Evolutionary conservation across 2,888 invertebrate species (phyloP).

Genomic region (Epinotia brunnichana): DNA sequence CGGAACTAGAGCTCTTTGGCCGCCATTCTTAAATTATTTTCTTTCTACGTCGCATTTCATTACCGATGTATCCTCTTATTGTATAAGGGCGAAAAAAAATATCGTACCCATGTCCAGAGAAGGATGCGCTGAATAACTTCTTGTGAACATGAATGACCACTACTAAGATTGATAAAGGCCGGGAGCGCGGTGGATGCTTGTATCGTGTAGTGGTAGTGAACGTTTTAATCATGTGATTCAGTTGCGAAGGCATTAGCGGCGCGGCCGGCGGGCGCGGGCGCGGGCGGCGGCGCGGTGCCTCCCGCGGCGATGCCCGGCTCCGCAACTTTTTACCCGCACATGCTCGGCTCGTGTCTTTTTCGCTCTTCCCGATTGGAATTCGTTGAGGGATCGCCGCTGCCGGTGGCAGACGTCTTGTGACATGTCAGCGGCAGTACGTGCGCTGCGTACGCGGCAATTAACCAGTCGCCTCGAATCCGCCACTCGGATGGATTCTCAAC

Average conservation of each 20-base stretch:
- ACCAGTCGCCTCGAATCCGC: slow-evolving; percentile 70
- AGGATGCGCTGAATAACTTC: slow-evolving; percentile 47
- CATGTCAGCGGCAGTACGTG: slow-evolving; percentile 79
- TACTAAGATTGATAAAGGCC: slow-evolving; percentile 56
- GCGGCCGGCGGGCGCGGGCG: slow-evolving; percentile 52
- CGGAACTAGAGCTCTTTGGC: slow-evolving; percentile 72
- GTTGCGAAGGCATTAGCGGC: slow-evolving; percentile 56
- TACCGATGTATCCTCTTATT: slow-evolving; percentile 28
- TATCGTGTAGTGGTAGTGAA: slow-evolving; percentile 50
- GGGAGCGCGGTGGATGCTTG: slow-evolving; percentile 49
- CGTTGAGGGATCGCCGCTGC: slow-evolving; percentile 81
- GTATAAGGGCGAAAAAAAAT: slow-evolving; percentile 22
- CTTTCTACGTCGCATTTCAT: slow-evolving; percentile 26
- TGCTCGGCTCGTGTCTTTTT: slow-evolving; percentile 83
- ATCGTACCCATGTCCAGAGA: slow-evolving; percentile 19
- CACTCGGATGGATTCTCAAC: slow-evolving; percentile 63
- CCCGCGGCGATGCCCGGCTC: slow-evolving; percentile 72
- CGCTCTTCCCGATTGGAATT: slow-evolving; percentile 82
- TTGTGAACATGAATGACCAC: slow-evolving; percentile 58
- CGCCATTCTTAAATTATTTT: slow-evolving; percentile 50
- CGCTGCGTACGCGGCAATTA: slow-evolving; percentile 80
- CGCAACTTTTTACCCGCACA: slow-evolving; percentile 76
- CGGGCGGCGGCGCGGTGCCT: slow-evolving; percentile 60
- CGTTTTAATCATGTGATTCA: slow-evolving; percentile 68
- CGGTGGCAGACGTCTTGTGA: slow-evolving; percentile 83